Conservation (phyloP, 2,888 invertebrate genomes). For the Zonitis immaculata region DNA sequence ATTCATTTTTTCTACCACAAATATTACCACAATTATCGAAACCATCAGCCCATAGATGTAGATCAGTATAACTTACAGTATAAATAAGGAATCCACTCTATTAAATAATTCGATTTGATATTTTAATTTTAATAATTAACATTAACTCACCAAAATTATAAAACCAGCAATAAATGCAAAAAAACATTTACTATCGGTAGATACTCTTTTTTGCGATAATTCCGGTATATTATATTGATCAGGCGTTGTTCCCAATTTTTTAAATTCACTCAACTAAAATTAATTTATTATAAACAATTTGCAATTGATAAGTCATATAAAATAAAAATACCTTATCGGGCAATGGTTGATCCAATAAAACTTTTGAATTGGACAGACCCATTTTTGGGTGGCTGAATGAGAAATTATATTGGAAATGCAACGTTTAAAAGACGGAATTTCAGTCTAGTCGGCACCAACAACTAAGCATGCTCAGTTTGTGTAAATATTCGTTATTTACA, state of each 20-base stretch:
- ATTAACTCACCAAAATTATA: background rate
- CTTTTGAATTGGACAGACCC: background rate
- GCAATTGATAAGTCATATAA: too few relatives aligned
- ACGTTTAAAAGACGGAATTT: background rate
- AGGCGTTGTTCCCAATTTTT: conserved; percentile 1
- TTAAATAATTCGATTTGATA: background rate
- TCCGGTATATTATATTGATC: conserved; percentile 7
- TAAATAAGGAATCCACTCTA: conserved; percentile 5
- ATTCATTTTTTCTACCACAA: conserved; percentile 13
- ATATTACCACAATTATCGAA: conserved; percentile 20
- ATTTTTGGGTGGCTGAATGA: too few relatives aligned
- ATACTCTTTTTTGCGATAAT: background rate
- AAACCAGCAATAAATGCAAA: background rate
- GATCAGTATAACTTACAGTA: conserved; percentile 8
- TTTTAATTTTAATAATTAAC: background rate
- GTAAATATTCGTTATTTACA: too few relatives aligned
- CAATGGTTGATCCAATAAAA: background rate
- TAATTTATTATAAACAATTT: background rate
- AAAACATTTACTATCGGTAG: conserved; percentile 2
- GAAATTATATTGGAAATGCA: too few relatives aligned
- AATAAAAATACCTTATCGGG: background rate
- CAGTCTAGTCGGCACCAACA: background rate
- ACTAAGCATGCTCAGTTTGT: background rate
- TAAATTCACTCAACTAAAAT: conserved; percentile 1
- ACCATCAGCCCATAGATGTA: conserved; percentile 2